Conservation (phyloP, 1,140 invertebrate genomes). For the Eumeta japonica region DNA sequence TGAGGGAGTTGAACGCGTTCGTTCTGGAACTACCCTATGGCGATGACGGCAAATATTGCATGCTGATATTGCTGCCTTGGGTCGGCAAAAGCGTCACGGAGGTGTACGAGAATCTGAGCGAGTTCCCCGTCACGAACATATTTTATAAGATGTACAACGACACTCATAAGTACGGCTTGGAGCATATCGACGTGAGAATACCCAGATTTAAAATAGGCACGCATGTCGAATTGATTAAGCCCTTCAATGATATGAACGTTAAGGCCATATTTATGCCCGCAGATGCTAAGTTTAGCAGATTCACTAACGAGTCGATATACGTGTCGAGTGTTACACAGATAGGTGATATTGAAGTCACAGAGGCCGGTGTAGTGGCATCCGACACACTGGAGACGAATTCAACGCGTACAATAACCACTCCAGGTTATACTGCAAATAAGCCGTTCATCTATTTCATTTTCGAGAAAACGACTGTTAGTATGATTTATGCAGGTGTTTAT, state of each 20-base stretch:
- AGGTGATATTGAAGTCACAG: constrained; percentile 77
- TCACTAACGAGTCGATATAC: constrained; percentile 59
- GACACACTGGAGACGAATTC: constrained; percentile 59
- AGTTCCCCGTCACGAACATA: constrained; percentile 25
- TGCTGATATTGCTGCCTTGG: constrained; percentile 35
- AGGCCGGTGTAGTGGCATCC: constrained; percentile 74
- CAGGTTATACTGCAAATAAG: constrained; percentile 59
- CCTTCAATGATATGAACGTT: constrained; percentile 67
- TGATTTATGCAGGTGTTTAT: constrained; percentile 62
- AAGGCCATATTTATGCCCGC: constrained; percentile 65
- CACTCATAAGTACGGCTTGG: constrained; percentile 40
- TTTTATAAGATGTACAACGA: constrained; percentile 48
- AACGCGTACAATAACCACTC: constrained; percentile 60
- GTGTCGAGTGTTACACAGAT: constrained; percentile 68
- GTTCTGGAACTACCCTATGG: constrained; percentile 60
- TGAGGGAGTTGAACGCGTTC: constrained; percentile 55
- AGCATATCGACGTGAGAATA: constrained; percentile 64
- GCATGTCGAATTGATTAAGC: constrained; percentile 60
- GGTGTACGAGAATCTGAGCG: constrained; percentile 27
- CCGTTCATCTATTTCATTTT: constrained; percentile 65
- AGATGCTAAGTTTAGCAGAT: constrained; percentile 64
- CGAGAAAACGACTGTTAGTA: constrained; percentile 59
- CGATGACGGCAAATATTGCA: constrained; percentile 34
- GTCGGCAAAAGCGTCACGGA: constrained; percentile 22
- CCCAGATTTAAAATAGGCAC: constrained; percentile 71